Percentiles rank a stretch among this genome's conserved stretches.
These are phyloP conservation scores for Oreamnos americanus DNA, from an alignment of 2,113 vertebrate species.

Conservation along the genomic window DNA sequence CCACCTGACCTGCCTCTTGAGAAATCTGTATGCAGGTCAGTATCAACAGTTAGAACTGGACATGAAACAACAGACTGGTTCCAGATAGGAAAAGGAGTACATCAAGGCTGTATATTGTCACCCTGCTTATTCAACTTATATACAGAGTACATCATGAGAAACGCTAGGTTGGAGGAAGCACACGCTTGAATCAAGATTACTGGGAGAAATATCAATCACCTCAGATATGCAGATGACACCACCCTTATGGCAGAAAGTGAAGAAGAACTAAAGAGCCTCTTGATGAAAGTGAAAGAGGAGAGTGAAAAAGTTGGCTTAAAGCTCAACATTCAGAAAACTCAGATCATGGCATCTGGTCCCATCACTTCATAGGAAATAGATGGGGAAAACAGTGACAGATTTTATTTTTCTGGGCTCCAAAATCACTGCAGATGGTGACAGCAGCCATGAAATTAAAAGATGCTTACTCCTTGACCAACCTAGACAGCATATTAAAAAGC, in stretches of 20 bases:
- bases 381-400: not conserved
- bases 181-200: accelerated
- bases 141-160: not conserved
- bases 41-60: not conserved
- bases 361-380: not conserved
- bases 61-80: not conserved
- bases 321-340: not conserved
- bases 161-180: accelerated
- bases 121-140: not conserved
- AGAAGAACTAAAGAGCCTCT: not conserved
- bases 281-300: not conserved
- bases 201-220: not conserved
- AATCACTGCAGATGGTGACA: not conserved
- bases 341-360: not conserved
- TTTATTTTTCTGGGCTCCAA: not conserved
- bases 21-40: not conserved
- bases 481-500: not conserved
- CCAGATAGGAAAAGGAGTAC: not conserved
- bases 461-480: not conserved
- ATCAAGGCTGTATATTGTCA: not conserved
- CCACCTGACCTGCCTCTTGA: not conserved
- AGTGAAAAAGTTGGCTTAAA: not conserved
- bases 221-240: not conserved
- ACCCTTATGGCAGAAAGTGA: not conserved
- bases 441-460: not conserved